Conservation (phyloP, 2,888 invertebrate genomes). For the Athetis lepigone region DNA sequence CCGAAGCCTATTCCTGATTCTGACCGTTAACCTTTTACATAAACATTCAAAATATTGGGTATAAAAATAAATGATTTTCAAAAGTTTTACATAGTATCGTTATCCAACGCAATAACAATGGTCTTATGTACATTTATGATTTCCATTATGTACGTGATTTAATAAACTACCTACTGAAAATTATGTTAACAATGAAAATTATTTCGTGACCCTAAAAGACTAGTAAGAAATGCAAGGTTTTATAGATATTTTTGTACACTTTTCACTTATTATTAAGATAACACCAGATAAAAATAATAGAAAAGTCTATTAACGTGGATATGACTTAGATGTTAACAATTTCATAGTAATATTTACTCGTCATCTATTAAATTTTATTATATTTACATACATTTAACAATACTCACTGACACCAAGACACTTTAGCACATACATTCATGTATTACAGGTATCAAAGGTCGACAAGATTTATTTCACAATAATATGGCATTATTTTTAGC, state of each 20-base stretch:
- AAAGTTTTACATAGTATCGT: conserved; percentile 75
- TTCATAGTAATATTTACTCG: conserved; percentile 72
- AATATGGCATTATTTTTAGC: conserved; percentile 65
- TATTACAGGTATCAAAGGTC: conserved; percentile 46
- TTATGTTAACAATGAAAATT: conserved; percentile 71
- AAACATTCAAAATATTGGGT: conserved; percentile 86
- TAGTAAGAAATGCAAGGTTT: conserved; percentile 89
- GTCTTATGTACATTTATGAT: conserved; percentile 74
- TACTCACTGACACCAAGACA: conserved; percentile 65
- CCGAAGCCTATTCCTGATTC: conserved; percentile 72
- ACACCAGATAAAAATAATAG: conserved; percentile 88
- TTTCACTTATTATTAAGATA: conserved; percentile 88
- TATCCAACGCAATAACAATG: conserved; percentile 77
- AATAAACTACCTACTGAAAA: conserved; percentile 72
- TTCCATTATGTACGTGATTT: conserved; percentile 64
- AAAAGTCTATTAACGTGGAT: conserved; percentile 84
- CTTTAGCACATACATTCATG: conserved; percentile 57
- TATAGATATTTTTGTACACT: conserved; percentile 88
- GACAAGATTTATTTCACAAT: conserved; percentile 60
- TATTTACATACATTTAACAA: conserved; percentile 72
- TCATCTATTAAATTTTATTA: conserved; percentile 67
- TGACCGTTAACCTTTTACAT: conserved; percentile 68
- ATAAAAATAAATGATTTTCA: conserved; percentile 88
- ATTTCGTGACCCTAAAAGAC: conserved; percentile 88
- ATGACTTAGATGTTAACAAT: conserved; percentile 88